These are phyloP conservation scores for Capricornis sumatraensis DNA, from an alignment of 2,113 vertebrate species.

Conservation along the genomic window DNA sequence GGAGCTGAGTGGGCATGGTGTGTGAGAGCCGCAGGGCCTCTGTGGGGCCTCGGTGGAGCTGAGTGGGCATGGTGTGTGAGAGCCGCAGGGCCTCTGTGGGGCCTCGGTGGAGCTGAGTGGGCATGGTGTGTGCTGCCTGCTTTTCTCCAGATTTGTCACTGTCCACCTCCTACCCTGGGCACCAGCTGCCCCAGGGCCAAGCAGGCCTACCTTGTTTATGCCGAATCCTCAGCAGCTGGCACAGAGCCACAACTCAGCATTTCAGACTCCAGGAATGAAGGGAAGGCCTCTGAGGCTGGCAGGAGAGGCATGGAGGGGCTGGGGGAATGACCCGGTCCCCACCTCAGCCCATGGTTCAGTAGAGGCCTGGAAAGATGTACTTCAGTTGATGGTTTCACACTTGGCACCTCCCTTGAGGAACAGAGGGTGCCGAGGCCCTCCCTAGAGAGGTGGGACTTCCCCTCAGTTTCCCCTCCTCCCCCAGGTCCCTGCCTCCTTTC, in stretches of 20 bases:
- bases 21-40: not conserved
- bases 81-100: no score
- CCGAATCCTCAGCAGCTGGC: not conserved
- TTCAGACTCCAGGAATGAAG: not conserved
- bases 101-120: no score
- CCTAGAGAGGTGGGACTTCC: not conserved
- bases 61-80: accelerated
- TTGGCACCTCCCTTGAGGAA: not conserved
- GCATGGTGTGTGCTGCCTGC: not conserved
- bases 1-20: no score
- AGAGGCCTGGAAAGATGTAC: not conserved
- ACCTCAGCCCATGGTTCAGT: not conserved
- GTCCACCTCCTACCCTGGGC: not conserved
- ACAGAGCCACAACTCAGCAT: not conserved
- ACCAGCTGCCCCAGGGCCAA: not conserved
- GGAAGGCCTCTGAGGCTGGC: not conserved
- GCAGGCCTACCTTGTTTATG: not conserved
- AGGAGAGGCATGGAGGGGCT: not conserved
- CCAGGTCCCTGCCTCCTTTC: not conserved
- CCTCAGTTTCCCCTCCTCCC: not conserved
- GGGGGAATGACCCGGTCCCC: not conserved
- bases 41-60: not conserved
- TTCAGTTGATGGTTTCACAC: not conserved
- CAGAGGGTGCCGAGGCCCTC: not conserved
- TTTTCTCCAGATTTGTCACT: not conserved